Evolutionary conservation across 2,113 vertebrate species (phyloP).

Genomic region (Oncorhynchus gorbuscha): DNA sequence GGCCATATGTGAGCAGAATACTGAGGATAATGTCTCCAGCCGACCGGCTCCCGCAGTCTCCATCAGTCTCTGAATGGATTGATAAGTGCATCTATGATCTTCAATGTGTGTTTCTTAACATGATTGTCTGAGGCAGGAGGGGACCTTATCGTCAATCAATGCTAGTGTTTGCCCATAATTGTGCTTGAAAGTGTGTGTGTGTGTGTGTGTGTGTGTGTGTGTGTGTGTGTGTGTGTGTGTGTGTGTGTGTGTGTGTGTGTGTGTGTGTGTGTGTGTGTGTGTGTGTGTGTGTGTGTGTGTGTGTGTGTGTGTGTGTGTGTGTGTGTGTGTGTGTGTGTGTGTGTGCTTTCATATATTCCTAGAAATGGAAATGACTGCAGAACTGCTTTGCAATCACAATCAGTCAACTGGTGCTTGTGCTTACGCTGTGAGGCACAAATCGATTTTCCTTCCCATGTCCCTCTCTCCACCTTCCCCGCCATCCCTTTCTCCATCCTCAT

Average conservation of each 20-base stretch:
- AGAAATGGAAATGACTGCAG: conserved; percentile 27
- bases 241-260: background rate
- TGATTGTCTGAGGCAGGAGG: too few species aligned
- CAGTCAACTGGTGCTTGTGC: background rate
- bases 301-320: background rate
- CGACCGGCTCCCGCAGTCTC: background rate
- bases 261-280: background rate
- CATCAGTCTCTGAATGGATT: background rate
- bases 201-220: background rate
- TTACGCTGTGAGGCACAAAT: conserved; percentile 11
- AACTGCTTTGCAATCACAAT: conserved; percentile 18
- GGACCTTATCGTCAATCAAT: background rate
- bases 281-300: too few species aligned
- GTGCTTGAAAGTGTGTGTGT: too few species aligned
- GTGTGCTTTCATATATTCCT: conserved; percentile 3
- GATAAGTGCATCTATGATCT: too few species aligned
- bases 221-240: background rate
- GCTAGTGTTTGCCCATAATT: background rate
- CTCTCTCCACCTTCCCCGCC: too few species aligned
- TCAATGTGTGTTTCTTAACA: too few species aligned
- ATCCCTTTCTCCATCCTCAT: too few species aligned
- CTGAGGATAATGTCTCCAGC: background rate
- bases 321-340: background rate
- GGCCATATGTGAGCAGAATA: background rate
- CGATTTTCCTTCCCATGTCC: conserved; percentile 9